Conservation (phyloP, 2,113 vertebrate species). For the Galeopterus variegatus region DNA sequence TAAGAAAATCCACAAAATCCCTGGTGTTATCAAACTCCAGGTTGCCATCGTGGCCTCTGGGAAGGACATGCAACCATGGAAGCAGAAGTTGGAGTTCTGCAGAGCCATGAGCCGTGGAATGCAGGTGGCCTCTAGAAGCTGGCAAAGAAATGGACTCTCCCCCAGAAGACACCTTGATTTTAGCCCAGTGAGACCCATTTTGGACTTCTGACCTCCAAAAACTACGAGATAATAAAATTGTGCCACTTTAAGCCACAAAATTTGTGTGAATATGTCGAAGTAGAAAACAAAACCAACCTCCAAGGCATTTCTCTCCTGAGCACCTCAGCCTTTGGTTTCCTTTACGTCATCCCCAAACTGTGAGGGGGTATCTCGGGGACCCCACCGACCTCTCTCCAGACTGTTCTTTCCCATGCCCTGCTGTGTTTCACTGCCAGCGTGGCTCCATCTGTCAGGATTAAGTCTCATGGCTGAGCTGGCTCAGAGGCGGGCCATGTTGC, state of each 20-base stretch:
- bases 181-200: background rate
- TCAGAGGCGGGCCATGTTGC: background rate
- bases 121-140: background rate
- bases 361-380: fast-evolving
- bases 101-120: background rate
- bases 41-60: background rate
- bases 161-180: background rate
- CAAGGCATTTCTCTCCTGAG: background rate
- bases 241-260: background rate
- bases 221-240: background rate
- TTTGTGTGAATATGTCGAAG: background rate
- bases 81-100: fast-evolving
- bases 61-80: background rate
- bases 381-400: background rate
- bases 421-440: background rate
- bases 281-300: background rate
- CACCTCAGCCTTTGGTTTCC: background rate
- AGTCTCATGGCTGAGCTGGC: slow-evolving; percentile 31
- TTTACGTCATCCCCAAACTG: too few relatives aligned
- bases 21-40: background rate
- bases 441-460: slow-evolving; percentile 5
- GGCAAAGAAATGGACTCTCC: background rate
- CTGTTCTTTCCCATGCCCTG: background rate
- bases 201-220: background rate
- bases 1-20: background rate